A percentile compares a stretch with the other conserved stretches of the same genome.
phyloP scores from a whole-genome alignment of 2,797 vertebrate species.

The Bovichtus variegatus region DNA sequence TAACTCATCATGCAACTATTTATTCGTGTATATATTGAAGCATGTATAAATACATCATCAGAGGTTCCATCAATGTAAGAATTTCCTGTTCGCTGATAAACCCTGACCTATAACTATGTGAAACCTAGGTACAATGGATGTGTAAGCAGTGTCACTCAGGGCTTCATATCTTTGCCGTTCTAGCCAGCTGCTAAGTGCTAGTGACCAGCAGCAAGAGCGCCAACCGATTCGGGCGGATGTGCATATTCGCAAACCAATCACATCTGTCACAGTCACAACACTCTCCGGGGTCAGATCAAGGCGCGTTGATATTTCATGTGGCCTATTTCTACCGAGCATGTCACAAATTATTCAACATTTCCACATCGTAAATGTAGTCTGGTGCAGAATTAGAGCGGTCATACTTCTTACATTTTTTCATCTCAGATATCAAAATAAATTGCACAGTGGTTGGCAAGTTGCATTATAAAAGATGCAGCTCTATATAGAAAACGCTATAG shows the following conservation, averaged over 20 bases:
- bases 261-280: slow-evolving; percentile 71
- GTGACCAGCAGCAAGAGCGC: slow-evolving; percentile 65
- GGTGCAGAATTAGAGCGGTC: slow-evolving; percentile 68
- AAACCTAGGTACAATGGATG: slow-evolving; percentile 33
- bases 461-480: slow-evolving; percentile 60
- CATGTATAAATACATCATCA: slow-evolving; percentile 27
- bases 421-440: slow-evolving; percentile 73
- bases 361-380: slow-evolving; percentile 65
- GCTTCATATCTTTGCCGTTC: slow-evolving; percentile 32
- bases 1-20: slow-evolving; percentile 33
- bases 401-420: slow-evolving; percentile 70
- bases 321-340: slow-evolving; percentile 71
- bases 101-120: slow-evolving; percentile 32
- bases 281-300: slow-evolving; percentile 77
- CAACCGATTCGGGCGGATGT: slow-evolving; percentile 49
- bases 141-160: slow-evolving; percentile 19
- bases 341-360: slow-evolving; percentile 73
- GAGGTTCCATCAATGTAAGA: neutral
- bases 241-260: slow-evolving; percentile 69
- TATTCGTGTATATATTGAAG: slow-evolving; percentile 30
- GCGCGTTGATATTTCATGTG: slow-evolving; percentile 73
- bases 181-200: slow-evolving; percentile 29
- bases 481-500: slow-evolving; percentile 37
- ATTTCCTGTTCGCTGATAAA: slow-evolving; percentile 28
- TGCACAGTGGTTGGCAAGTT: slow-evolving; percentile 58